Conservation (phyloP, 1,140 invertebrate species). For the Rhysida immarginata region DNA sequence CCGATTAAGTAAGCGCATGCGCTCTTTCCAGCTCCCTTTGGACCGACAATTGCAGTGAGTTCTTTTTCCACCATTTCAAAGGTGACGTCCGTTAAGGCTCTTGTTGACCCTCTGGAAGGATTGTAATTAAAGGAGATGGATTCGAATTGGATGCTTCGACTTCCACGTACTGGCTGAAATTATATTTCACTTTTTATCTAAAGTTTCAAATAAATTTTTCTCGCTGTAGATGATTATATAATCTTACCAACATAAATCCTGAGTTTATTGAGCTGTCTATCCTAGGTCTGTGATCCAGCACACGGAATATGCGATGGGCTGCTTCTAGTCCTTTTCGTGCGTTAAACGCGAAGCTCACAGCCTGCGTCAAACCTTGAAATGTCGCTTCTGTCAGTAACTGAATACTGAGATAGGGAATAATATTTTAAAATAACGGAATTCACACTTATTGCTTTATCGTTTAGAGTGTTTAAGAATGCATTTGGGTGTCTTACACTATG, state of each 20-base stretch:
- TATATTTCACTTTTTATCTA: too few relatives aligned
- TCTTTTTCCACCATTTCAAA: conserved; percentile 56
- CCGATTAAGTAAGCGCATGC: conserved; percentile 54
- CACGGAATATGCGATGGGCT: conserved; percentile 47
- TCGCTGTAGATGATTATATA: neutral
- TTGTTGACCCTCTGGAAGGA: too few relatives aligned
- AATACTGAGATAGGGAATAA: neutral
- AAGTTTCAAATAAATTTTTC: too few relatives aligned
- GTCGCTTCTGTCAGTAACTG: conserved; percentile 1
- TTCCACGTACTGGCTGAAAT: neutral
- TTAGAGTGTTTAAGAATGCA: too few relatives aligned
- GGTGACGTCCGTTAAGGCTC: conserved; percentile 45
- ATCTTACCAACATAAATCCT: conserved; percentile 23
- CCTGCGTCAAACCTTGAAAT: conserved; percentile 44
- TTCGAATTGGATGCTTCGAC: neutral
- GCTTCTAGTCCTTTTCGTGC: conserved; percentile 71
- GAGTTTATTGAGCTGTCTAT: conserved; percentile 24
- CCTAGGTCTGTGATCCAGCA: conserved; percentile 34
- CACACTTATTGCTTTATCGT: too few relatives aligned
- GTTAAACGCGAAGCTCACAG: conserved; percentile 70
- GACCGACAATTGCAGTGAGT: conserved; percentile 73
- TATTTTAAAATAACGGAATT: too few relatives aligned
- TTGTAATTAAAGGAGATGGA: too few relatives aligned
- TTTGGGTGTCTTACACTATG: conserved; percentile 2
- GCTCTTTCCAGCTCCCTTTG: conserved; percentile 67